phyloP scores from a whole-genome alignment of 2,888 invertebrate genomes.

The Pammene aurita region DNA sequence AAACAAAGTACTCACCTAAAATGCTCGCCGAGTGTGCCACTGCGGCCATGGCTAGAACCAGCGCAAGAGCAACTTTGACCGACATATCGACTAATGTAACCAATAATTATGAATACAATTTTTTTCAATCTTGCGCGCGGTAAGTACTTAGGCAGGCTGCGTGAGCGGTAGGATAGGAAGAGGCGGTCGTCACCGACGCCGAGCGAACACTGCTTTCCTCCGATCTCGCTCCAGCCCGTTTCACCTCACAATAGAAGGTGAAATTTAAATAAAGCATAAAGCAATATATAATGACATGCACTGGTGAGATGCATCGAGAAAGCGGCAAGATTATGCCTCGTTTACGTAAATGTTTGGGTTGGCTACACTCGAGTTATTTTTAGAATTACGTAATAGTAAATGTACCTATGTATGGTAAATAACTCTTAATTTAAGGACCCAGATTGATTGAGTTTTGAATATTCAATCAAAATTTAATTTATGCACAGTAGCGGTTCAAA shows the following conservation, averaged over 20 bases:
- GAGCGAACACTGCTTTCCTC: slow-evolving; percentile 72
- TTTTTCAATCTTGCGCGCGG: slow-evolving; percentile 54
- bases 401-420: slow-evolving; percentile 2
- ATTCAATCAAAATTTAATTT: neutral
- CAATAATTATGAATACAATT: slow-evolving; percentile 44
- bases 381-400: slow-evolving; percentile 27
- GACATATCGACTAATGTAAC: slow-evolving; percentile 60
- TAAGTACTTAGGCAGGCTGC: slow-evolving; percentile 42
- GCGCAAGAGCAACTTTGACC: slow-evolving; percentile 68
- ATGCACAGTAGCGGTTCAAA: too few relatives aligned
- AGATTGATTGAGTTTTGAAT: neutral
- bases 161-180: slow-evolving; percentile 51
- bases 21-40: slow-evolving; percentile 68
- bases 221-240: slow-evolving; percentile 72
- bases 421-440: neutral
- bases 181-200: slow-evolving; percentile 72
- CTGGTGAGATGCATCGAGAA: slow-evolving; percentile 75
- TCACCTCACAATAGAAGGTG: slow-evolving; percentile 83
- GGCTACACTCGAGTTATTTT: slow-evolving; percentile 28
- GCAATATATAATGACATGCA: slow-evolving; percentile 73
- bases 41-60: slow-evolving; percentile 61
- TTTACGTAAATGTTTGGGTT: slow-evolving; percentile 41
- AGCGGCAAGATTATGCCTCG: slow-evolving; percentile 54
- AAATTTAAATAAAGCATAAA: slow-evolving; percentile 82
- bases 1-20: slow-evolving; percentile 73